Evolutionary conservation across 2,797 vertebrate species (phyloP).

Genomic region (Eidolon dupreanum): DNA sequence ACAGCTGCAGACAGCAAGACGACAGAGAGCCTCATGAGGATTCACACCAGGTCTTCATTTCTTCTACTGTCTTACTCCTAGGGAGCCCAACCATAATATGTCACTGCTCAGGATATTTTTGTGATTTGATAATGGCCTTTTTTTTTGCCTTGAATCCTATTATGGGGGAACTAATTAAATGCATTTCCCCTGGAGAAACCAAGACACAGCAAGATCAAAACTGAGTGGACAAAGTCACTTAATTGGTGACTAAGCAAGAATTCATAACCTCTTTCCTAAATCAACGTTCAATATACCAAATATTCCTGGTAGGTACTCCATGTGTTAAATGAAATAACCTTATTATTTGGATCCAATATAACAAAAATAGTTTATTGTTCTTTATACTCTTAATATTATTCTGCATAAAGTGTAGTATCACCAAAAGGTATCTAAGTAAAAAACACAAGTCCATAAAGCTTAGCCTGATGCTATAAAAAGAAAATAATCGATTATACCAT

Average conservation of each 20-base stretch:
- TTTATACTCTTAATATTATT: slow-evolving; percentile 4
- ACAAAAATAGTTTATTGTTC: background rate
- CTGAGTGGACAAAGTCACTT: background rate
- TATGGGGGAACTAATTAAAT: slow-evolving; percentile 36
- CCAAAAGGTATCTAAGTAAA: background rate
- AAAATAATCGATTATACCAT: slow-evolving; percentile 22
- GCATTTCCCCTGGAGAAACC: slow-evolving; percentile 26
- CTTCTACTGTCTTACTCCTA: background rate
- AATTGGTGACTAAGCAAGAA: slow-evolving; percentile 40
- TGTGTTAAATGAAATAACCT: background rate
- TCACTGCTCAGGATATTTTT: background rate
- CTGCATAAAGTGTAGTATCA: background rate
- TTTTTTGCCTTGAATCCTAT: background rate
- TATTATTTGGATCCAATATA: slow-evolving; percentile 28
- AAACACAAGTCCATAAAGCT: background rate
- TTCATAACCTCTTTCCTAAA: slow-evolving; percentile 16
- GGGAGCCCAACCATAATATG: background rate
- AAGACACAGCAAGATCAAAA: slow-evolving; percentile 31
- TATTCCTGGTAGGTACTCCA: background rate
- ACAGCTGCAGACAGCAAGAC: background rate
- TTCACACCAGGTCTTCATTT: background rate
- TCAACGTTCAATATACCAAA: background rate
- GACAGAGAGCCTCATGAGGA: background rate
- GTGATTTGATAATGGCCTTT: background rate
- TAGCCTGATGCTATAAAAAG: slow-evolving; percentile 25